Conservation (phyloP, 2,888 invertebrate species). For the Uropetala carovei region DNA sequence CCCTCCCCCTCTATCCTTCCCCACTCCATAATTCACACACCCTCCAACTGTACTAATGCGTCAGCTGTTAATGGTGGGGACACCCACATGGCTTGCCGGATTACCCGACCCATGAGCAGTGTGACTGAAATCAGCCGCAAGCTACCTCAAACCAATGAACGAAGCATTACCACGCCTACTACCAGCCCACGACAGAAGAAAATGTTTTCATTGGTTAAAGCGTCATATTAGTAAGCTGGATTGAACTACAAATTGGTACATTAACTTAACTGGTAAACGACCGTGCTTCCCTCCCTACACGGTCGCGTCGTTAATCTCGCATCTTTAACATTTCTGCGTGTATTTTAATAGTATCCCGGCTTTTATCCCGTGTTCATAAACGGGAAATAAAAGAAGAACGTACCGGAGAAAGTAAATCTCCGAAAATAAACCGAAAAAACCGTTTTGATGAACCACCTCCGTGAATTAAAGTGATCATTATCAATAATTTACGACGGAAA, state of each 20-base stretch:
- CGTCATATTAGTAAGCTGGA: background rate
- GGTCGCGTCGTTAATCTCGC: background rate
- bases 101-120: constrained; percentile 47
- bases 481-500: no score
- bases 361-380: no score
- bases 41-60: constrained; percentile 50
- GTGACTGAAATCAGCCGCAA: constrained; percentile 44
- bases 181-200: no score
- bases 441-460: no score
- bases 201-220: constrained; percentile 44
- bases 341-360: no score
- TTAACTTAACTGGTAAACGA: constrained; percentile 12
- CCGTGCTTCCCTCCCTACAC: background rate
- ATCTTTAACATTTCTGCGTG: background rate
- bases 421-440: no score
- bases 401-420: no score
- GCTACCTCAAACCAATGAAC: constrained; percentile 44
- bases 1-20: no score
- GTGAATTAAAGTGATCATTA: no score
- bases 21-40: constrained; percentile 34
- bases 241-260: constrained; percentile 30
- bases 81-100: constrained; percentile 30
- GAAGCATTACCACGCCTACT: constrained; percentile 25
- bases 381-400: no score
- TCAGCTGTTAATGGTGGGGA: constrained; percentile 58